Base-by-base conservation (phyloP, 2,888 invertebrate genomes). In the Drosophila subquinaria region DNA sequence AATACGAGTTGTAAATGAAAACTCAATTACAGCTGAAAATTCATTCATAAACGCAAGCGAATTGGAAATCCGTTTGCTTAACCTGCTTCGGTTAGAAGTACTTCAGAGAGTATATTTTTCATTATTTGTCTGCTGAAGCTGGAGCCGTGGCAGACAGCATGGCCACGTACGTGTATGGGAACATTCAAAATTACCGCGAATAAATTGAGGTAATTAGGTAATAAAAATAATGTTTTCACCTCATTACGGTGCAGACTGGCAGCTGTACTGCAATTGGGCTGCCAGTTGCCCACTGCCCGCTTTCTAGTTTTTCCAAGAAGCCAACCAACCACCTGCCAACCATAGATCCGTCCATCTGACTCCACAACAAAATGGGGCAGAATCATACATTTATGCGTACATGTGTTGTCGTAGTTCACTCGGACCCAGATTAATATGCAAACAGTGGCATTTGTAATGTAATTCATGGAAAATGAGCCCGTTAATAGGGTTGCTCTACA, bases 171-270 rank as follows among this genome's bases (percentile, higher is more conserved):
- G n/a, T n/a, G n/a, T n/a, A 56, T 79, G 76, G 67, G 71, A 68
- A 73, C 76, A 76, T 74, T 80, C 62, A 64, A 80, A 82, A 90
- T 89, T 91, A 90, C 90, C 73, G 81, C 76, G 86, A 91, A 91
- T 88, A 91, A 90, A 90, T 91, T 90, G 82, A 82, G 90, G 90
- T 91, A 90, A 91, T 91, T 90, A 86, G 89, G 91, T 86, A 90
- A 90, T 91, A 90, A 91, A 91, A 91, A 88, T 89, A 90, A 79
- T 90, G 82, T 89, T 90, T 89, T 90, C 90, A 89, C 82, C 89
- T 90, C 86, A 81, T 90, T 88, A 82, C 61, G 70, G 8, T 8
- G 60, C 59, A 33, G 53, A 27, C 47, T 51, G 56, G 71, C 84
- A 71, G 76, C 80, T 73, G 66, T 64, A 57, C 51, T 15, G 69